Percentiles rank a stretch among this genome's conserved stretches.
Evolutionary conservation across 1,140 invertebrate species (phyloP).

Genomic region (Drosophila serrata): DNA sequence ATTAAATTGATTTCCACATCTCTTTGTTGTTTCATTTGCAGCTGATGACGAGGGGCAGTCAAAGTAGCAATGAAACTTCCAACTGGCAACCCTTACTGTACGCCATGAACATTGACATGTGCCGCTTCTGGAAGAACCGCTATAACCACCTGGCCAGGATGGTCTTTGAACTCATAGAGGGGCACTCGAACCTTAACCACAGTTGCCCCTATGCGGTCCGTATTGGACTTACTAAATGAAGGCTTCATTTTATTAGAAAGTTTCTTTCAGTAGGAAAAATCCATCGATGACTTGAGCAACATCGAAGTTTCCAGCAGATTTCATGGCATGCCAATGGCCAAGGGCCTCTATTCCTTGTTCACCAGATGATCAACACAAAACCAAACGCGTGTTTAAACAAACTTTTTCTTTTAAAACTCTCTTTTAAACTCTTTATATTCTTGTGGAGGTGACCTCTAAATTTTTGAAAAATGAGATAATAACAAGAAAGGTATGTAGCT

Average conservation of each 20-base stretch:
- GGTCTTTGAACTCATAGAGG: constrained; percentile 14
- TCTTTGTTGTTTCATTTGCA: not conserved
- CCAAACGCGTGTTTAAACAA: constrained; percentile 2
- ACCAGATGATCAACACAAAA: constrained; percentile 20
- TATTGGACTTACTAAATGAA: too few species aligned
- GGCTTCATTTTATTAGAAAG: not conserved
- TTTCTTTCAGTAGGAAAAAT: constrained; percentile 24
- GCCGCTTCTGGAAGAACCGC: constrained; percentile 29
- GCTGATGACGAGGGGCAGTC: constrained; percentile 27
- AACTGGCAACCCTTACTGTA: constrained; percentile 53
- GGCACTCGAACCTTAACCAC: constrained; percentile 52
- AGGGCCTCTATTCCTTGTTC: constrained; percentile 28
- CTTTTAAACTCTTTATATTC: too few species aligned
- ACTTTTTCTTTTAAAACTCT: constrained; percentile 37
- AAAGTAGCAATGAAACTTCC: not conserved
- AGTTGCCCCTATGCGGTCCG: constrained; percentile 52
- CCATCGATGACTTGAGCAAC: constrained; percentile 36
- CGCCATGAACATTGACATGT: constrained; percentile 35
- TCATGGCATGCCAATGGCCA: constrained; percentile 21
- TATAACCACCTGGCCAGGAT: constrained; percentile 43
- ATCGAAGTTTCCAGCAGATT: constrained; percentile 30
- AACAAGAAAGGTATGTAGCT: too few species aligned
- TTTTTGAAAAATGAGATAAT: too few species aligned
- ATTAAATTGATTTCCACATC: not conserved
- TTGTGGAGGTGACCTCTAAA: too few species aligned